A percentile compares a stretch with the other conserved stretches of the same genome.
These are phyloP conservation scores for Drosophila anceps DNA, from an alignment of 2,888 invertebrate genomes.

Conservation along the genomic window DNA sequence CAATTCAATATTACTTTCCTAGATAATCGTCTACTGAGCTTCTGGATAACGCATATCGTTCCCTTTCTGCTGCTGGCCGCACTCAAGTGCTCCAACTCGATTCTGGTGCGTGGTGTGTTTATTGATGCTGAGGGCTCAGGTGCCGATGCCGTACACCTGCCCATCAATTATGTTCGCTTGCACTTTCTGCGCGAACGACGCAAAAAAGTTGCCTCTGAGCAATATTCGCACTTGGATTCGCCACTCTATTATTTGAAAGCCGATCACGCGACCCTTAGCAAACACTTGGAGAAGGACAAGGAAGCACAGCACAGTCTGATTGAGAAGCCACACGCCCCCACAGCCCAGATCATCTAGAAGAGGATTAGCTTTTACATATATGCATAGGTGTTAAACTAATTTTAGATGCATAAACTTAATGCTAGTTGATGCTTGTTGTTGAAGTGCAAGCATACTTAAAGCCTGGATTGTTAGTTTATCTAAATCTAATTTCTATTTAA, in stretches of 20 bases:
- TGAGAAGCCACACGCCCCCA: conserved; percentile 62
- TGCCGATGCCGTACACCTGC: conserved; percentile 93
- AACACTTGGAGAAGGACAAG: conserved; percentile 63
- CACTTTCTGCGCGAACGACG: conserved; percentile 90
- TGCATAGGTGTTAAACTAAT: conserved; percentile 63
- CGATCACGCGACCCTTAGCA: conserved; percentile 56
- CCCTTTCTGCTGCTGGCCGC: conserved; percentile 91
- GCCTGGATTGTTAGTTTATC: conserved; percentile 22
- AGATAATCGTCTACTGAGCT: conserved; percentile 91
- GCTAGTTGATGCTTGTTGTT: conserved; percentile 41
- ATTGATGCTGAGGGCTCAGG: conserved; percentile 94
- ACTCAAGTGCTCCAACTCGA: conserved; percentile 94
- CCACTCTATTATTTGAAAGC: conserved; percentile 66
- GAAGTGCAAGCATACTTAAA: conserved; percentile 50
- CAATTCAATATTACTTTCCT: background rate
- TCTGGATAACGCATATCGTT: conserved; percentile 92
- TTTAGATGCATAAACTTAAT: conserved; percentile 64
- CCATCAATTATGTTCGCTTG: conserved; percentile 92
- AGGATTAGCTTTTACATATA: conserved; percentile 25
- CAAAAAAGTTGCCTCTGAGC: conserved; percentile 85
- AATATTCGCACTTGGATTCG: conserved; percentile 38
- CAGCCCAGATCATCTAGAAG: conserved; percentile 70
- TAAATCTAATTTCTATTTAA: conserved; percentile 18
- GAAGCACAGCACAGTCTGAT: conserved; percentile 80
- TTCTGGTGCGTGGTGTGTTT: conserved; percentile 94